Evolutionary conservation across 2,888 invertebrate species (phyloP), one percentile per base, ranked within the genome.

Genomic region (Drosophila neotestacea): DNA sequence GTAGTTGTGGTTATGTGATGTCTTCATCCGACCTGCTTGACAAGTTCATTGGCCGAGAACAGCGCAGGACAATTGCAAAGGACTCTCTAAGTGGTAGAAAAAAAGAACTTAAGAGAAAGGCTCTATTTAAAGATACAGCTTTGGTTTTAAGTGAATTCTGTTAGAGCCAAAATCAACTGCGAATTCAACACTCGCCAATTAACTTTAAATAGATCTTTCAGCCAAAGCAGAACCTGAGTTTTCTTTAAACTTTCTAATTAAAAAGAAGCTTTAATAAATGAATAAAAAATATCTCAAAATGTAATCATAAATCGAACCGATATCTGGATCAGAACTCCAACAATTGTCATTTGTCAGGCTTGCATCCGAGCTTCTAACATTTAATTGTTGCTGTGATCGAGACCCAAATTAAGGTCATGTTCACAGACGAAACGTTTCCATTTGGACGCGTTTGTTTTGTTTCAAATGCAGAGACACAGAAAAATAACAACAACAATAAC

Each of bases 11-110:
- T 68, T 64, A 54, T 55, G 58, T 62, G 74, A 74, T 58, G 65
- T 76, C 77, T 76, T 65, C 39, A 64, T 73, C 34, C 46, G 16
- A 61, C 60, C 28, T 52, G 60, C 34, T 61, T 74, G 63, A 78
- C 79, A 81, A 81, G 81, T 81, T 81, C 88, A 81, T 85, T 88
- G 88, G 77, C 81, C 81, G 77, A 16, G 46, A 13, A 32, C n/a
- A 58, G 39, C 36, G 16, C 54, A 36, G 50, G 44, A 56, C 32
- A 28, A 32, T 41, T n/a, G n/a, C n/a, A 32, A 41, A 77, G 64
- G 77, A 63, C 47, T 13, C 16, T 9, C 5, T 7, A 44, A 36
- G 39, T 60, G 41, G 6, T 3, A 5, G 30, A 42, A 13, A 30
- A 30, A 10, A 34, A 22, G n/a, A 34, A 34, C 6, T 3, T 4